Base-by-base conservation (phyloP, 2,113 vertebrate genomes). In the Microtus pennsylvanicus region DNA sequence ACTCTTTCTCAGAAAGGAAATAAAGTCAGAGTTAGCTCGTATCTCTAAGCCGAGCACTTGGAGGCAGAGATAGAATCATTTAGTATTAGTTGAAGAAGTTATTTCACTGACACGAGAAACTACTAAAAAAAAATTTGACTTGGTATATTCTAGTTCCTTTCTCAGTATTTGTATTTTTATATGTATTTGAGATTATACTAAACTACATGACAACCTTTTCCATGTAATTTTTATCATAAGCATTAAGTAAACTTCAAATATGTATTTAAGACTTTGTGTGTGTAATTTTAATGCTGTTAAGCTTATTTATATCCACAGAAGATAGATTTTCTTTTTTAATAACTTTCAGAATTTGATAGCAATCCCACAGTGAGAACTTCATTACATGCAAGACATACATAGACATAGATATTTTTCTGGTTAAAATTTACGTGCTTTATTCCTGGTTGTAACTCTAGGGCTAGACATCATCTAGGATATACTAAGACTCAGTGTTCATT, bases 141-240 rank as follows among this genome's bases (percentile, higher is more conserved):
- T 94, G 42, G 21, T 93, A 65, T 12, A 4, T 22, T 95, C 6
- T 11, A 87, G 7, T 69, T 76, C 76, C 77, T 90, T 82, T 50
- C 38, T 70, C 7, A 81, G 17, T 78, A 3, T 77, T 5, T 86
- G 58, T 22, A 61, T 61, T 90, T 94, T 90, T 90, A 35, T 89
- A 19, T 81, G 63, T 5, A 90, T 90, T 93, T 70, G 33, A 96
- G 69, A 82, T 88, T 91, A 81, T 86, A 70, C 61, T 83, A 42
- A 94, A 75, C 19, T 75, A 35, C 78, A 42, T 88, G 61, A 76
- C 45, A 92, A 81, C 28, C 63, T 92, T 95, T 91, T 80, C 93
- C 35, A 58, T 35, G 19, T 94, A 58, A 50, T 93, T 76, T 96
- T 96, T 47, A n/a, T 93, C 50, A 77, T 81, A 94, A 94, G 70